Evolutionary conservation across 2,113 vertebrate species (phyloP).

Genomic region (pig (Sus scrofa)): T2T-Sscrofa CM000820.6:83170001-83170500

Average conservation of each 20-base stretch:
- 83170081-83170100: too few relatives aligned
- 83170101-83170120: too few relatives aligned
- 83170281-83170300: not conserved
- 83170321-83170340: not conserved
- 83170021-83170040: not conserved
- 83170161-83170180: not conserved
- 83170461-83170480: not conserved
- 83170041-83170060: not conserved
- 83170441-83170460: not conserved
- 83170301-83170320: not conserved
- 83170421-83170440: not conserved
- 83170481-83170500: not conserved
- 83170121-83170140: too few relatives aligned
- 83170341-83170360: not conserved
- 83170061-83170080: too few relatives aligned
- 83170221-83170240: not conserved
- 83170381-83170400: not conserved
- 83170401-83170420: not conserved
- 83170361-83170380: not conserved
- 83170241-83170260: not conserved
- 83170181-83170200: not conserved
- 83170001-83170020: not conserved
- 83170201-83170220: not conserved
- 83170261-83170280: not conserved
- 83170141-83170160: not conserved